A percentile compares a stretch with the other conserved stretches of the same genome.
Conservation (phyloP, 2,888 invertebrate genomes). For the Spialia ferax region DNA sequence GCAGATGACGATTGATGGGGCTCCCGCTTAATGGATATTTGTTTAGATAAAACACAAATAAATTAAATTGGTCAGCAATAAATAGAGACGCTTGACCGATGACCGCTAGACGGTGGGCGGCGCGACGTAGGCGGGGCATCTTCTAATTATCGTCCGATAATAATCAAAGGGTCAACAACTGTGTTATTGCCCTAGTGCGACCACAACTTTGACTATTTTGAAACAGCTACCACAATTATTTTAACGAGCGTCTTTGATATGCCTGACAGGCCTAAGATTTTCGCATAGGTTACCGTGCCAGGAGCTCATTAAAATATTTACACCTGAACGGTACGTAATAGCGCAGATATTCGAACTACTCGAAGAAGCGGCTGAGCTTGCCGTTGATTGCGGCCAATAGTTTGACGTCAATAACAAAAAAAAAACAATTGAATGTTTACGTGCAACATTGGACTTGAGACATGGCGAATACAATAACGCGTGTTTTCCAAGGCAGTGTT, state of each 20-base stretch:
- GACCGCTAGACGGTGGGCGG: constrained; percentile 51
- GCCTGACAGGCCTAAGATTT: constrained; percentile 9
- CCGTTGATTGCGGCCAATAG: constrained; percentile 23
- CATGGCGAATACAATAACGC: constrained; percentile 41
- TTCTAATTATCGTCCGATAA: constrained; percentile 50
- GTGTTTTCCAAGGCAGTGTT: constrained; percentile 6
- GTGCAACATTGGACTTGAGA: constrained; percentile 48
- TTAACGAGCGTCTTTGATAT: constrained; percentile 9
- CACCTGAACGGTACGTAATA: constrained; percentile 7
- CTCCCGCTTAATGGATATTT: constrained; percentile 36
- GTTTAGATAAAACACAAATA: constrained; percentile 48
- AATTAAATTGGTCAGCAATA: constrained; percentile 49
- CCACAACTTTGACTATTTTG: constrained; percentile 24
- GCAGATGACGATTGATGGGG: constrained; percentile 25
- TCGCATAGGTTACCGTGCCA: not conserved
- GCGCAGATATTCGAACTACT: not conserved
- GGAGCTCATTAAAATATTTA: constrained; percentile 20
- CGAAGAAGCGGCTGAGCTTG: constrained; percentile 3
- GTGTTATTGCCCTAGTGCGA: constrained; percentile 42
- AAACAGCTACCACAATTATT: constrained; percentile 6
- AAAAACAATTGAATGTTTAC: constrained; percentile 49
- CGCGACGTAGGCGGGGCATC: constrained; percentile 49
- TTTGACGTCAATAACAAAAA: constrained; percentile 42
- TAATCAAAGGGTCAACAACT: constrained; percentile 49
- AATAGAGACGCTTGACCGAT: constrained; percentile 49